These are phyloP conservation scores for Leptopilina syphax DNA, from an alignment of 2,888 invertebrate genomes.

Conservation along the genomic window DNA sequence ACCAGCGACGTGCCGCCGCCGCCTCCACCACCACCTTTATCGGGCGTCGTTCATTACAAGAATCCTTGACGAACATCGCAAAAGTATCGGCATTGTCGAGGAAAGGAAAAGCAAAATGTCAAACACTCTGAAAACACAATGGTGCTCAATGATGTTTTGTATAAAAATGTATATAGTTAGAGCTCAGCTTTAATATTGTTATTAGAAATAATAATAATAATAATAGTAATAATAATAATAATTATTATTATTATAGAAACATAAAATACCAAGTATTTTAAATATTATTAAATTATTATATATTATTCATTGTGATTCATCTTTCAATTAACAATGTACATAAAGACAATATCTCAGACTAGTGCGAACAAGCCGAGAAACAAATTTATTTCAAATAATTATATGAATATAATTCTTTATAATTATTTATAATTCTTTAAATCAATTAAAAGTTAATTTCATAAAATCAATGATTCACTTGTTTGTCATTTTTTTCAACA, in stretches of 20 bases:
- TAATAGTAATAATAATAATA: neutral
- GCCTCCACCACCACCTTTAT: slow-evolving; percentile 56
- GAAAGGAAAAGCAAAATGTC: slow-evolving; percentile 47
- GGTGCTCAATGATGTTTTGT: slow-evolving; percentile 44
- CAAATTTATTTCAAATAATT: no score
- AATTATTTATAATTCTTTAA: no score
- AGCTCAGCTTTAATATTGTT: slow-evolving; percentile 37
- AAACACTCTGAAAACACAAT: slow-evolving; percentile 48
- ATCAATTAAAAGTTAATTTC: no score
- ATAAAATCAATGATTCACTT: neutral
- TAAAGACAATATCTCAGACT: no score
- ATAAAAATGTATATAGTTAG: slow-evolving; percentile 53
- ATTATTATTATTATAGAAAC: no score
- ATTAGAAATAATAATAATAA: slow-evolving; percentile 24
- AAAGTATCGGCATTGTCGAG: slow-evolving; percentile 41
- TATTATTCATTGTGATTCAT: no score
- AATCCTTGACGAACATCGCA: slow-evolving; percentile 59
- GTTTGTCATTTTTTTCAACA: neutral
- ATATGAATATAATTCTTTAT: no score
- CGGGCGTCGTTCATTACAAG: slow-evolving; percentile 70
- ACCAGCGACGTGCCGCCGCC: slow-evolving; percentile 64
- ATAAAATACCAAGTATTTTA: slow-evolving; percentile 1
- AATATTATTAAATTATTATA: no score
- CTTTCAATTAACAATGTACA: no score
- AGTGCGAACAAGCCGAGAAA: no score